Evolutionary conservation across 2,113 vertebrate genomes (phyloP).

Genomic region (Tragelaphus imberbis): DNA sequence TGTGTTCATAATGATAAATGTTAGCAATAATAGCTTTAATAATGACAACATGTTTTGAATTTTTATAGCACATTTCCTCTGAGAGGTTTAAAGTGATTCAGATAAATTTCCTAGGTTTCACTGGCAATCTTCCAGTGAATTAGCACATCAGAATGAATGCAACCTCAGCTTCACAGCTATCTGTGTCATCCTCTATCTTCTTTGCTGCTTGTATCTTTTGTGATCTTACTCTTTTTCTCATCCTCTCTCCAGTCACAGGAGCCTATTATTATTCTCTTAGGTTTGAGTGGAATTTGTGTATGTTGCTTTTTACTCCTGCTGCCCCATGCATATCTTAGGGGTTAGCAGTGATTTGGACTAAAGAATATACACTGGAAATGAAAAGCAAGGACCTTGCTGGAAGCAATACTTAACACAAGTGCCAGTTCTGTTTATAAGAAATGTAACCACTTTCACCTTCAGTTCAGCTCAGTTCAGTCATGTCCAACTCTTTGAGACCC

Average conservation of each 20-base stretch:
- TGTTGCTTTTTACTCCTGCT: neutral
- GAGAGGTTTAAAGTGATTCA: conserved; percentile 50
- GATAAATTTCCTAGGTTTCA: conserved; percentile 56
- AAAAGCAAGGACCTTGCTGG: neutral
- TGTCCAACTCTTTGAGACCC: no score
- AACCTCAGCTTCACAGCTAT: neutral
- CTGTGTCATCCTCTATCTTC: neutral
- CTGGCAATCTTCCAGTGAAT: conserved; percentile 3
- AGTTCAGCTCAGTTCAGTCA: no score
- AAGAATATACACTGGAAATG: conserved; percentile 21
- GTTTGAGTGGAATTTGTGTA: neutral
- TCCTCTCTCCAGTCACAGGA: neutral
- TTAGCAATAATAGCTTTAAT: conserved; percentile 61
- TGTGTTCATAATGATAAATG: conserved; percentile 50
- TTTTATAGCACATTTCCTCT: conserved; percentile 49
- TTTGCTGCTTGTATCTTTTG: neutral
- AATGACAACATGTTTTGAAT: conserved; percentile 51
- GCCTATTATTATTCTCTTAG: neutral
- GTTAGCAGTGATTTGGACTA: neutral
- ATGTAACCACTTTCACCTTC: conserved; percentile 28
- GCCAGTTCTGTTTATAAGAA: conserved; percentile 43
- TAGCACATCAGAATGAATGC: neutral
- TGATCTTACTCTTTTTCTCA: neutral
- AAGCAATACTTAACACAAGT: conserved; percentile 29
- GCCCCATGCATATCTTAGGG: neutral